Evolutionary conservation across 2,888 invertebrate genomes (phyloP).

Genomic region (Trichogramma evanescens): DNA sequence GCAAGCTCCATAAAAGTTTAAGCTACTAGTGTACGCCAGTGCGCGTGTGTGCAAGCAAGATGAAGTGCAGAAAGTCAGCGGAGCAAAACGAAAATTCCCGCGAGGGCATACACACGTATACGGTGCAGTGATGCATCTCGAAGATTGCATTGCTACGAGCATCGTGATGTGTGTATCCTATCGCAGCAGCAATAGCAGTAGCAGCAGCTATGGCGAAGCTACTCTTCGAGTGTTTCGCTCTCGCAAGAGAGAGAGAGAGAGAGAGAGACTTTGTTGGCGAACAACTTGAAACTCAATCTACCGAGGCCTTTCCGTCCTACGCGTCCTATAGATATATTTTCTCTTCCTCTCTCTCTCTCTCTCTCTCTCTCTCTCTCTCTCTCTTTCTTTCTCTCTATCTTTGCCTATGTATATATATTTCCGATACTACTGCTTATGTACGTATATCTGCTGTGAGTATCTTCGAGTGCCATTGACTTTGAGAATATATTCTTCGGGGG

Average conservation of each 20-base stretch:
- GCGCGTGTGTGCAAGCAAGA: too few relatives aligned
- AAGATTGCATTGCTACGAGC: not conserved
- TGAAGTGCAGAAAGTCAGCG: too few relatives aligned
- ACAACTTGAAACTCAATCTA: constrained; percentile 41
- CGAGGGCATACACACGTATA: not conserved
- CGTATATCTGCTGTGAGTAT: not conserved
- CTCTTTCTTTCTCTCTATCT: not conserved
- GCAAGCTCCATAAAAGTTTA: too few relatives aligned
- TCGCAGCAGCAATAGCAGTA: too few relatives aligned
- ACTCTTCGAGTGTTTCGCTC: constrained; percentile 15
- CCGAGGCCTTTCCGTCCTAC: constrained; percentile 25
- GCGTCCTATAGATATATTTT: not conserved
- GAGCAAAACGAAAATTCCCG: not conserved
- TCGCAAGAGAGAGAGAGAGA: constrained; percentile 16
- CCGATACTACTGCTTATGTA: not conserved
- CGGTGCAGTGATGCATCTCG: not conserved
- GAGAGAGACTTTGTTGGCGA: constrained; percentile 32
- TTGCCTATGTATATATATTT: not conserved
- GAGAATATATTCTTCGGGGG: constrained; percentile 9
- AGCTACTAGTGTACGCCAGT: too few relatives aligned
- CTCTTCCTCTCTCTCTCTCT: not conserved
- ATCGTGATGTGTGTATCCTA: too few relatives aligned
- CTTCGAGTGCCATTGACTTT: constrained; percentile 12
- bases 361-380: not conserved
- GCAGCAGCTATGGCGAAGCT: too few relatives aligned